A percentile compares a stretch with the other conserved stretches of the same genome.
These are phyloP conservation scores for Augiades crinisus DNA, from an alignment of 2,888 invertebrate species.

Conservation along the genomic window DNA sequence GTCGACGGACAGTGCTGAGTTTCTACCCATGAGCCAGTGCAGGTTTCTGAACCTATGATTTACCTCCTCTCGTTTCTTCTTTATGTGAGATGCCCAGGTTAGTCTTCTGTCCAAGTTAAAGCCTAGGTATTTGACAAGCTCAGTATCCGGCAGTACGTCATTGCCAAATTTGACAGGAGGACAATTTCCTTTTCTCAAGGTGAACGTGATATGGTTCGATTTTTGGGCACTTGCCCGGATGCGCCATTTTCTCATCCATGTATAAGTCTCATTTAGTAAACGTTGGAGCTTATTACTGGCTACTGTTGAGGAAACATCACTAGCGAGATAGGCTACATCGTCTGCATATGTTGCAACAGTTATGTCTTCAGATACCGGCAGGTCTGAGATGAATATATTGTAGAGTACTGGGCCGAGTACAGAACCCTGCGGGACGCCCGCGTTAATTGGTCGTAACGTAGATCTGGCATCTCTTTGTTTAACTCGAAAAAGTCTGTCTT, in stretches of 20 bases:
- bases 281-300: too few relatives aligned
- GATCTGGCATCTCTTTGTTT: neutral
- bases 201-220: constrained; percentile 11
- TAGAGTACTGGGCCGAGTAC: constrained; percentile 15
- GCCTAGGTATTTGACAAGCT: constrained; percentile 1
- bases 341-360: constrained; percentile 12
- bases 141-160: neutral
- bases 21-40: neutral
- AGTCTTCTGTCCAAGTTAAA: constrained; percentile 1
- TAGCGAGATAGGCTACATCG: constrained; percentile 1
- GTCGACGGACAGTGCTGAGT: neutral
- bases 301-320: too few relatives aligned
- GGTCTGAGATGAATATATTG: constrained; percentile 2
- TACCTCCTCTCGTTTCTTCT: neutral
- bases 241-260: constrained; percentile 12
- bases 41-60: neutral
- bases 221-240: constrained; percentile 3
- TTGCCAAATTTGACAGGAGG: constrained; percentile 3
- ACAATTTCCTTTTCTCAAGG: constrained; percentile 4
- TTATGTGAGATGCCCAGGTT: constrained; percentile 28
- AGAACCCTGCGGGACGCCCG: constrained; percentile 12
- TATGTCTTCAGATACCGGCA: neutral
- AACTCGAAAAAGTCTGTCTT: neutral
- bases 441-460: neutral
- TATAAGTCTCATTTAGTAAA: neutral